Base-by-base conservation (phyloP, 2,113 vertebrate species). In the Upupa epops region DNA sequence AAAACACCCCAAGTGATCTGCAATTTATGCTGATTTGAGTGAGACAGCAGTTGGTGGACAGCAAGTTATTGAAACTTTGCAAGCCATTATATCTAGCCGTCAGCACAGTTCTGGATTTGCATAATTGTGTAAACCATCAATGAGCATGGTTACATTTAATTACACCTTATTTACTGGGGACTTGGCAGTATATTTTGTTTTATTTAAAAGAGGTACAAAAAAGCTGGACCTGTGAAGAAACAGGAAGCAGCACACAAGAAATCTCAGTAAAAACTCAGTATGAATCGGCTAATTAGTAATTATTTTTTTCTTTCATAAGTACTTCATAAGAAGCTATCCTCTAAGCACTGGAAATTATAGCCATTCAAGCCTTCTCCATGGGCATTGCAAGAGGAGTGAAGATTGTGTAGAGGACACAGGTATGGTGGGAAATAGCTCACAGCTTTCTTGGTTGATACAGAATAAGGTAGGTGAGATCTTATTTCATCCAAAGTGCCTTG, bases 131-230 rank as follows among this genome's bases (percentile, higher is more conserved):
- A 80, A 97, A 88, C 76, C 66, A 86, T 64, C 68, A 31, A 17
- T 68, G 64, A 81, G 87, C 90, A 90, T 18, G 45, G 64, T 72
- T 92, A 74, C 42, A 66, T 92, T 94, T 89, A 95, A 96, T 92
- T 94, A 77, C 17, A 51, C 51, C 49, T 92, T 95, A 91, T 68
- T 90, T 89, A 75, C 31, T 64, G 74, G 55, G 34, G 31, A 86
- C 49, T 76, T 88, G 78, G 75, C 91, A 32, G 26, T 59, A 51
- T 84, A 75, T 90, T 90, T 95, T 64, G 83, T 89, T 83, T 1
- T 54, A 61, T 73, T 82, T 86, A 48, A 79, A 42, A 93, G 34
- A 83, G 65, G 88, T 80, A 72, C 73, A 82, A 79, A 85, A 77
- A 34, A 10, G 3, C 21, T 60, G 46, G 65, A 68, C 37, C 68